Percentiles rank a stretch among this genome's conserved stretches.
Conservation (phyloP, 2,113 vertebrate genomes). For the Megaceryle maxima region DNA sequence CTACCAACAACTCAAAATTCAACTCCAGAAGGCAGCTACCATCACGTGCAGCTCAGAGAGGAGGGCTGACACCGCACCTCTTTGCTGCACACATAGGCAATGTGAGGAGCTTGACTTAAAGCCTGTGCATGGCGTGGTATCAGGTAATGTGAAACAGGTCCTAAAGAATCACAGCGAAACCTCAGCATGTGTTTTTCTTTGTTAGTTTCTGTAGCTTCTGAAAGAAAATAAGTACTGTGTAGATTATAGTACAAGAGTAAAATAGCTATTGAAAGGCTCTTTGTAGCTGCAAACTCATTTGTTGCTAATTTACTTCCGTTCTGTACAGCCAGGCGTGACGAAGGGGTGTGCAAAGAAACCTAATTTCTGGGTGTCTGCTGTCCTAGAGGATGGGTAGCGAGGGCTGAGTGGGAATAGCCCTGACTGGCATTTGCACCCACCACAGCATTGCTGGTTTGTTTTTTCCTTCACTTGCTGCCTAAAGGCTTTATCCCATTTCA, state of each 20-base stretch:
- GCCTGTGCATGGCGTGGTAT: neutral
- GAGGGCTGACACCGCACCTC: neutral
- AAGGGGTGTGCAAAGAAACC: neutral
- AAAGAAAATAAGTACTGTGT: neutral
- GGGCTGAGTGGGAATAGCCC: neutral
- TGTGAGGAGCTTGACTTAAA: fast-evolving
- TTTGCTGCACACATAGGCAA: neutral
- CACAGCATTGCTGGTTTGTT: neutral
- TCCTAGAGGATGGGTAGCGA: neutral
- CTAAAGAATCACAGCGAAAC: neutral
- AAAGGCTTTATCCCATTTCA: neutral
- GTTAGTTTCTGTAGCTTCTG: neutral
- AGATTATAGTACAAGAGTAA: neutral
- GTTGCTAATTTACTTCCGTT: neutral
- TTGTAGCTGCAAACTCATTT: neutral
- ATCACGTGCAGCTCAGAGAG: fast-evolving
- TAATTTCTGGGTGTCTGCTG: neutral
- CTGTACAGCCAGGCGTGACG: fast-evolving
- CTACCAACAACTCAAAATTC: neutral
- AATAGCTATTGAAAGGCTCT: neutral
- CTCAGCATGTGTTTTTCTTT: neutral
- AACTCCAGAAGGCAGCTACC: neutral
- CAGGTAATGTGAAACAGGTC: neutral
- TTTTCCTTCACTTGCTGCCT: neutral
- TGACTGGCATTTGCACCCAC: neutral